These are phyloP conservation scores for Aplochiton taeniatus DNA, from an alignment of 2,797 vertebrate genomes.

Conservation along the genomic window DNA sequence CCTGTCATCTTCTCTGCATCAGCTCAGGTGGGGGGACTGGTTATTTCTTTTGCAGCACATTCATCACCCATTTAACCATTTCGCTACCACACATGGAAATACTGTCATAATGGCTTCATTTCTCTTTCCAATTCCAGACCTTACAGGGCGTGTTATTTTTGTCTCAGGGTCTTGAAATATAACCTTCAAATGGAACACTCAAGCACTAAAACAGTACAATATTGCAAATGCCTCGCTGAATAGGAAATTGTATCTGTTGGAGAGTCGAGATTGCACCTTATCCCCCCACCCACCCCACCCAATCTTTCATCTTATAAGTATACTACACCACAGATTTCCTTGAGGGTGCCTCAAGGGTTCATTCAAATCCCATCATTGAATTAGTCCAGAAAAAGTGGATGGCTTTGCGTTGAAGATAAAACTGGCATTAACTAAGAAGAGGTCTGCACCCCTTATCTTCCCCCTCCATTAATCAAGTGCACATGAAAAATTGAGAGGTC, in stretches of 20 bases:
- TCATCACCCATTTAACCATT: constrained; percentile 4
- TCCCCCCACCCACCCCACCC: not conserved
- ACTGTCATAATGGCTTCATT: not conserved
- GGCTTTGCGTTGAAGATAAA: constrained; percentile 9
- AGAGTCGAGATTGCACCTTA: no score
- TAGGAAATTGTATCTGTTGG: no score
- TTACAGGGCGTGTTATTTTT: not conserved
- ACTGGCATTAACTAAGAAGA: not conserved
- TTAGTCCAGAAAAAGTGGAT: constrained; percentile 8
- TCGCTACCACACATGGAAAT: not conserved
- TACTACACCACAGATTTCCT: not conserved
- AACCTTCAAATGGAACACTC: no score
- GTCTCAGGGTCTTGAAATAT: no score
- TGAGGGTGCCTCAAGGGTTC: constrained; percentile 1
- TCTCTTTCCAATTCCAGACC: not conserved
- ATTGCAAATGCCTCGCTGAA: no score
- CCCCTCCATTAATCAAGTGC: constrained; percentile 20
- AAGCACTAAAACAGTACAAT: no score
- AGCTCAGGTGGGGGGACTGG: not conserved
- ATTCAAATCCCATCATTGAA: constrained; percentile 18
- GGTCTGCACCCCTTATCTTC: not conserved
- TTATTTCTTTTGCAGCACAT: not conserved
- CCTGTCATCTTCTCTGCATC: not conserved
- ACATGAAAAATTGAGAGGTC: constrained; percentile 29
- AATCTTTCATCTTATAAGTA: constrained; percentile 2